Base-by-base conservation (phyloP, 2,888 invertebrate species). In the Oscheius sp. region DNA sequence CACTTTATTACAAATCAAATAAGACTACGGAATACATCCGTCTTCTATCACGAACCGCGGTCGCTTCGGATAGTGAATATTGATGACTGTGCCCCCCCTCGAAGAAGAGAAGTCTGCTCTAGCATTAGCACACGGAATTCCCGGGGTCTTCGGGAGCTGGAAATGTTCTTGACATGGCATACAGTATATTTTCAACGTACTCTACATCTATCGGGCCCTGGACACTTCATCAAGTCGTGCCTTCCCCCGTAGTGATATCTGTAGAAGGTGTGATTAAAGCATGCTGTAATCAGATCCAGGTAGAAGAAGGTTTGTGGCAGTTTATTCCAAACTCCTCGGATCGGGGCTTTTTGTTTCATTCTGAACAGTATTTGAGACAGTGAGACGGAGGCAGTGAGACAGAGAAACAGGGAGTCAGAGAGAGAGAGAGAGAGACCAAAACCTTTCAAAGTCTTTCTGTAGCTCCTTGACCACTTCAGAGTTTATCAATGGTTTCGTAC, bases 181-280 rank as follows among this genome's bases (percentile, higher is more conserved):
- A 50, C 48, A 11, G 11, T 21, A 21, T 21, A 21, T 0, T 21
- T 21, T 21, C 1, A 33, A n/a, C 37, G 32, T 66, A 68, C 68
- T 35, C 55, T 51, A 29, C 68, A 68, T 55, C 68, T 53, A 37
- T 68, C 68, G 11, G 68, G 68, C 37, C 68, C 68, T 37, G 68
- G 68, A 53, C 68, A 68, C 55, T 68, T 68, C 5, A 68, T 68
- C n/a, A 33, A 7, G 9, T 68, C 68, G n/a, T 35, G 53, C 1
- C 37, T 10, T 13, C 53, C 33, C 2, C 68, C 68, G 35, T 68
- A 68, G 37, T 68, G 55, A 2, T 55, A 68, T 32, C 42, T n/a
- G 29, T 68, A 68, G n/a, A 68, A 68, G 7, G 68, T 68, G n/a
- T 55, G 53, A 21, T 68, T 68, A 37, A 68, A 68, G 42, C 68